Evolutionary conservation across 2,888 invertebrate genomes (phyloP).

Genomic region (Brachylomia viminalis): DNA sequence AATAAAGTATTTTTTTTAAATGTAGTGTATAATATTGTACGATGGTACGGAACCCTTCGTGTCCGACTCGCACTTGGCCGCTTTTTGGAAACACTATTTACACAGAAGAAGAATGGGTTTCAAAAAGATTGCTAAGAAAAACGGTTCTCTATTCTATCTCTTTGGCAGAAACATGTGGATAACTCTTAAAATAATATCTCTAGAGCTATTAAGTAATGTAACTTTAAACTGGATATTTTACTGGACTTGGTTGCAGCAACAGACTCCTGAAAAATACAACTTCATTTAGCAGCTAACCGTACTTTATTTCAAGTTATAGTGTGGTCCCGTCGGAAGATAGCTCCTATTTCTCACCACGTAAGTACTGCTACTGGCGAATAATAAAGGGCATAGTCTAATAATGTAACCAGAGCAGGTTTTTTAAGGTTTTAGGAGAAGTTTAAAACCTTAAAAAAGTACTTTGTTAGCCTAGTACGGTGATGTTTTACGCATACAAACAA

Average conservation of each 20-base stretch:
- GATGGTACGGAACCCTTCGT: neutral
- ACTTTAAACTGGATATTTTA: neutral
- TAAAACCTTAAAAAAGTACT: neutral
- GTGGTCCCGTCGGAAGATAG: constrained; percentile 15
- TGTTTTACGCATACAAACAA: neutral
- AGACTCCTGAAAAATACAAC: constrained; percentile 41
- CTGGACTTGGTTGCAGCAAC: neutral
- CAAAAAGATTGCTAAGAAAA: neutral
- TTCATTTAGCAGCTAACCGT: constrained; percentile 45
- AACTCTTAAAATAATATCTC: neutral
- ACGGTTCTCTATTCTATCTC: neutral
- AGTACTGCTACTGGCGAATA: constrained; percentile 9
- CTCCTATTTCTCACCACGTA: constrained; percentile 25
- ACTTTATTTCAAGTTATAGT: constrained; percentile 46
- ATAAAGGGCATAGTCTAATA: constrained; percentile 25
- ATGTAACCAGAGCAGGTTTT: neutral
- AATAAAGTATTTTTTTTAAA: no score
- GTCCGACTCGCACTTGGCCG: neutral
- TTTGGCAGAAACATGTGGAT: neutral
- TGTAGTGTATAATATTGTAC: no score
- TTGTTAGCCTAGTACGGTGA: neutral
- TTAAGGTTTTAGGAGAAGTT: neutral
- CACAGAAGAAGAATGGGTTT: neutral
- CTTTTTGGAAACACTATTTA: neutral
- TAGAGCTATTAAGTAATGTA: neutral